Percentiles rank a stretch among this genome's conserved stretches.
phyloP scores from a whole-genome alignment of 2,797 vertebrate species.

The Halcyon chelicuti region DNA sequence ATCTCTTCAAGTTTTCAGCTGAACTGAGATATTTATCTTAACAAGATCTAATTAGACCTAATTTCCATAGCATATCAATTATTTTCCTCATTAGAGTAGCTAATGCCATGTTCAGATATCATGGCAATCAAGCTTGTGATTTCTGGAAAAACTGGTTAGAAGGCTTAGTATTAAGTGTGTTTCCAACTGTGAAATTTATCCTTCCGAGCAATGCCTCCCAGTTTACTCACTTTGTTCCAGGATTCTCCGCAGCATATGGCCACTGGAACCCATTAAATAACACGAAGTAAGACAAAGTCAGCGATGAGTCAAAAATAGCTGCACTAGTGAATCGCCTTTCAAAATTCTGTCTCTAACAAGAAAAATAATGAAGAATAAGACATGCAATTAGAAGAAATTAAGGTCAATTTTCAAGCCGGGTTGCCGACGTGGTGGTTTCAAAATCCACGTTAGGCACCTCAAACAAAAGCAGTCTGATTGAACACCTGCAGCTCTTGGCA shows the following conservation, averaged over 20 bases:
- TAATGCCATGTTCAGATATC: conserved; percentile 73
- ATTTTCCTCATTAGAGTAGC: conserved; percentile 70
- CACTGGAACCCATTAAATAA: conserved; percentile 73
- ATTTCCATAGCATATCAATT: conserved; percentile 72
- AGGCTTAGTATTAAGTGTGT: conserved; percentile 58
- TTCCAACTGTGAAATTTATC: conserved; percentile 74
- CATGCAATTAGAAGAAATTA: conserved; percentile 64
- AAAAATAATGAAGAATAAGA: conserved; percentile 66
- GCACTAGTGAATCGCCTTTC: conserved; percentile 59
- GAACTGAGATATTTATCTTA: conserved; percentile 70
- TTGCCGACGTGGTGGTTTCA: neutral
- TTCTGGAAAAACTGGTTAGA: conserved; percentile 72
- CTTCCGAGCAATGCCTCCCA: conserved; percentile 65
- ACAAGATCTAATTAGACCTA: conserved; percentile 68
- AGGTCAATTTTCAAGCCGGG: conserved; percentile 62
- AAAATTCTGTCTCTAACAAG: conserved; percentile 60
- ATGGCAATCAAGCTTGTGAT: conserved; percentile 60
- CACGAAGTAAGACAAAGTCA: conserved; percentile 66
- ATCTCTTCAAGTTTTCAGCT: conserved; percentile 54
- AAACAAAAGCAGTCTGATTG: conserved; percentile 70
- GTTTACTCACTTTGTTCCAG: conserved; percentile 73
- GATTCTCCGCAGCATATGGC: conserved; percentile 68
- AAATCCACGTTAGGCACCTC: conserved; percentile 45
- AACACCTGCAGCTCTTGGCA: conserved; percentile 73
- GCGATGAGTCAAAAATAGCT: conserved; percentile 73